A percentile compares a stretch with the other conserved stretches of the same genome.
These are phyloP conservation scores for Gallinago stenura DNA, from an alignment of 2,797 vertebrate species.

Conservation along the genomic window DNA sequence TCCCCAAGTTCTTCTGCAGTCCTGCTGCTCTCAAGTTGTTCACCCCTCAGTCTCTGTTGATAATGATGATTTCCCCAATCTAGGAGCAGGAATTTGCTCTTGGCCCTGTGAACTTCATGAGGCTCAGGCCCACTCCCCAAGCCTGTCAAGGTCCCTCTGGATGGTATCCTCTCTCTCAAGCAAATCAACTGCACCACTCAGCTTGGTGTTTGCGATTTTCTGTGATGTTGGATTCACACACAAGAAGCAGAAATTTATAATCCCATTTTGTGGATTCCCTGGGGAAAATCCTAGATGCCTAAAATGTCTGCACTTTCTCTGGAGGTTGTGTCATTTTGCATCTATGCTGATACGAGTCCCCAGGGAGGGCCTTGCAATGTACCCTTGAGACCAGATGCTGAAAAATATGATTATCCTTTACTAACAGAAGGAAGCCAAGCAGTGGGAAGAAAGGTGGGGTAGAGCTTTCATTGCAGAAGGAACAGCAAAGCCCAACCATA, in stretches of 20 bases:
- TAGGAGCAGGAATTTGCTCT: neutral
- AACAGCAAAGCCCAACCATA: neutral
- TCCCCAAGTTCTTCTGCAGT: neutral
- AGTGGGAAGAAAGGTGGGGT: neutral
- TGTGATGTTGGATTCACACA: too few relatives aligned
- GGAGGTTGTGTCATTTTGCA: neutral
- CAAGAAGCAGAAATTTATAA: too few relatives aligned
- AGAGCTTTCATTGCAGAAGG: neutral
- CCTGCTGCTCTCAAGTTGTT: neutral
- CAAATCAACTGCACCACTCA: neutral
- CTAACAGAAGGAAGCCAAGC: neutral
- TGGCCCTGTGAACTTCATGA: neutral
- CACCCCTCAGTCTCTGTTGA: neutral
- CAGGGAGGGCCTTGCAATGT: neutral
- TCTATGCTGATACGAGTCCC: neutral
- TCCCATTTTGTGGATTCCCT: too few relatives aligned
- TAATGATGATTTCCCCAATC: too few relatives aligned
- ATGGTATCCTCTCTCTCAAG: neutral
- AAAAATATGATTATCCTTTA: neutral
- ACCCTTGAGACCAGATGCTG: accelerated
- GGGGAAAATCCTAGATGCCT: neutral
- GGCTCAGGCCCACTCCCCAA: neutral
- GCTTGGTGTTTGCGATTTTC: neutral
- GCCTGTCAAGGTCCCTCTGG: neutral
- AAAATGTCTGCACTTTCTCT: neutral